Evolutionary conservation across 2,797 vertebrate species (phyloP).

Genomic region (Fringilla coelebs): DNA sequence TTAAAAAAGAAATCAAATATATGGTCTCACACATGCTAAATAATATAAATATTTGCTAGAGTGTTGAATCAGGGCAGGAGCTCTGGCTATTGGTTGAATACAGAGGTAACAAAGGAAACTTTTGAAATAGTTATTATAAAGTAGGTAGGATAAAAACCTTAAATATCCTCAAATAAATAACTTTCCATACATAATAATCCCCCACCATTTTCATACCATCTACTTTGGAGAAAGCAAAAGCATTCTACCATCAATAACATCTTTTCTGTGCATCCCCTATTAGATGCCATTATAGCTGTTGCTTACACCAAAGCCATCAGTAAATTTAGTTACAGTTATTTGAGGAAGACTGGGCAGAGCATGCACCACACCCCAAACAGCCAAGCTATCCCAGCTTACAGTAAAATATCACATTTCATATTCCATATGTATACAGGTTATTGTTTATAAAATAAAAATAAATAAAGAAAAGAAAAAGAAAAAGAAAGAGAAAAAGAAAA

Average conservation of each 20-base stretch:
- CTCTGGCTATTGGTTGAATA: not conserved
- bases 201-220: not conserved
- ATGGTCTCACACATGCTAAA: not conserved
- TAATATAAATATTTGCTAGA: not conserved
- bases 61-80: not conserved
- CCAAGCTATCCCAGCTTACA: not conserved
- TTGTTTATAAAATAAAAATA: not conserved
- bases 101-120: not conserved
- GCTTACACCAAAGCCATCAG: not conserved
- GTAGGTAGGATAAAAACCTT: not conserved
- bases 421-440: not conserved
- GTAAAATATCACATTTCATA: not conserved
- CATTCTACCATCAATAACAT: not conserved
- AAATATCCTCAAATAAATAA: not conserved
- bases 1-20: not conserved
- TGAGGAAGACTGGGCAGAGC: not conserved
- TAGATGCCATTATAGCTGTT: not conserved
- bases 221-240: not conserved
- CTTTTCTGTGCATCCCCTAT: not conserved
- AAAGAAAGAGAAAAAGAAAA: too few species aligned
- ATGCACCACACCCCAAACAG: not conserved
- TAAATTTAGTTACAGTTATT: not conserved
- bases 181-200: not conserved
- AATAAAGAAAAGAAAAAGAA: too few species aligned
- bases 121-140: not conserved